A percentile compares a stretch with the other conserved stretches of the same genome.
These are phyloP conservation scores for Galbula dea DNA, from an alignment of 2,113 vertebrate species.

Conservation along the genomic window DNA sequence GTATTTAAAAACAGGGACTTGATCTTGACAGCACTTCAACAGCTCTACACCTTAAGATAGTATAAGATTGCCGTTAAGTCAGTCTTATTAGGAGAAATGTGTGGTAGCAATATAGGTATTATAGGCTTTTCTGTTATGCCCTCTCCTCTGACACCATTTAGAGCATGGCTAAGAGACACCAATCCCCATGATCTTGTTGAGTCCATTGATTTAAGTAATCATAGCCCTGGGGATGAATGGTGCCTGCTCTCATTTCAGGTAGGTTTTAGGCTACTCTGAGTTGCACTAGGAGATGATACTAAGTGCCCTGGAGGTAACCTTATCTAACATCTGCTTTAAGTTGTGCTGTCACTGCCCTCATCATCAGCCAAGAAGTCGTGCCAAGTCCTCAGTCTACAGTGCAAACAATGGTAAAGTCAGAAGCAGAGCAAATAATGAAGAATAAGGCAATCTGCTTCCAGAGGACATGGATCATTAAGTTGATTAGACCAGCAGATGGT, in stretches of 20 bases:
- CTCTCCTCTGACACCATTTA: neutral
- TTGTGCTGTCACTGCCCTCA: neutral
- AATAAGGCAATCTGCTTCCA: constrained; percentile 44
- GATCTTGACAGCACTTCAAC: neutral
- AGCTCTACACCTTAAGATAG: neutral
- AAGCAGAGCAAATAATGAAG: constrained; percentile 23
- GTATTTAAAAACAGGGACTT: neutral
- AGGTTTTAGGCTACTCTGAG: neutral
- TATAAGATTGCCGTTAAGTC: neutral
- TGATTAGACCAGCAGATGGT: constrained; percentile 31
- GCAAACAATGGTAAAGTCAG: neutral
- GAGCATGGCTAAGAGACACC: neutral
- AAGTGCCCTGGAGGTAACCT: neutral
- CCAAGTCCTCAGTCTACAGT: neutral
- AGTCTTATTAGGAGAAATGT: neutral
- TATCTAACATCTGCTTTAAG: neutral
- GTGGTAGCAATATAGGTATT: neutral
- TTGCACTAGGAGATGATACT: neutral
- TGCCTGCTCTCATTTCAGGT: neutral
- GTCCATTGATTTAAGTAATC: neutral
- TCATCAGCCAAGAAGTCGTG: neutral
- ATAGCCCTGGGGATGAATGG: neutral
- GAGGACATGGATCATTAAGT: constrained; percentile 45
- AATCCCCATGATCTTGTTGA: neutral
- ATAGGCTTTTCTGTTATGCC: neutral